These are phyloP conservation scores for Synanthedon formicaeformis DNA, from an alignment of 2,888 invertebrate species.

Conservation along the genomic window DNA sequence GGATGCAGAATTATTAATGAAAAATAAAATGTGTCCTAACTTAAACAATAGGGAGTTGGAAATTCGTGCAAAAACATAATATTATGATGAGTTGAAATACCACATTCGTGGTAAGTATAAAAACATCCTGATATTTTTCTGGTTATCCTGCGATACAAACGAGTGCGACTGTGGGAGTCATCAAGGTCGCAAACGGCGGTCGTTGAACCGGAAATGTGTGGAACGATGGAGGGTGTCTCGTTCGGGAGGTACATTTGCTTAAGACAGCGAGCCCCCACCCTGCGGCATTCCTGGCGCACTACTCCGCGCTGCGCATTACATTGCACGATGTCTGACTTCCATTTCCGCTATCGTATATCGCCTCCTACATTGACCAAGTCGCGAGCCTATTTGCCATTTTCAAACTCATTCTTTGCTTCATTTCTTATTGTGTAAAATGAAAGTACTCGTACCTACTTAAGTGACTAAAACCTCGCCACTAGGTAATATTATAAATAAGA, in stretches of 20 bases:
- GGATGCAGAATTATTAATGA: no score
- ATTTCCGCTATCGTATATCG: constrained; percentile 12
- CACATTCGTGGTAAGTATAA: no score
- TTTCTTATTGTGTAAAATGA: no score
- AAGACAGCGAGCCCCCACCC: constrained; percentile 10
- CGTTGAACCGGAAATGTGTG: constrained; percentile 42
- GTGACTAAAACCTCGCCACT: no score
- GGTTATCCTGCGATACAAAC: background rate
- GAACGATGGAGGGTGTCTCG: constrained; percentile 7
- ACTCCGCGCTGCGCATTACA: constrained; percentile 24
- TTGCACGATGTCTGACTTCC: constrained; percentile 14
- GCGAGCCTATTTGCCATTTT: background rate
- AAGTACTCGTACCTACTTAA: no score
- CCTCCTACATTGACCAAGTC: background rate
- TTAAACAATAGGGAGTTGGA: no score
- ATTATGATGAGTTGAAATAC: no score
- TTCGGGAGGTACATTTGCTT: constrained; percentile 5
- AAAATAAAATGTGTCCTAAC: no score
- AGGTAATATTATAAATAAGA: no score
- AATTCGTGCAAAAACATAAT: no score
- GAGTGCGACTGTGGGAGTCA: constrained; percentile 4
- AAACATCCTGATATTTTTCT: no score
- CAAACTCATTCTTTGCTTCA: no score
- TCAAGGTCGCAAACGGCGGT: constrained; percentile 35
- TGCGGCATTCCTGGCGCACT: constrained; percentile 25